Conservation (phyloP, 2,113 vertebrate species). For the Synchiropus splendidus region DNA sequence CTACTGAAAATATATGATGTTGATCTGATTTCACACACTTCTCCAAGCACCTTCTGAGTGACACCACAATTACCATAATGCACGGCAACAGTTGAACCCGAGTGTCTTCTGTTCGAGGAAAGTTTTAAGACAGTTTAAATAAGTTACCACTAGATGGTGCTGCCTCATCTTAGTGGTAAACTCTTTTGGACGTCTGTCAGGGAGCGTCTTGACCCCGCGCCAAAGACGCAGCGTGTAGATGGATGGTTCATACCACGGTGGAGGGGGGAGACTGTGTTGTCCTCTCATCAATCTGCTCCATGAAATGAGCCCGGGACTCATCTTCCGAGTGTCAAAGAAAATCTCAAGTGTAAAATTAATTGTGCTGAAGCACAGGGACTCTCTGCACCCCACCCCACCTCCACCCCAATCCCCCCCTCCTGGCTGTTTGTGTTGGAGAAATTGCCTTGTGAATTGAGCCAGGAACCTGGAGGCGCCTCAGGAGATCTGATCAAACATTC, state of each 20-base stretch:
- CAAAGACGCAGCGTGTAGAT: neutral
- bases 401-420: slow-evolving; percentile 4
- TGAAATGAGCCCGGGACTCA: slow-evolving; percentile 8
- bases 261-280: neutral
- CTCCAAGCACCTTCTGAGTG: too few species aligned
- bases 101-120: too few species aligned
- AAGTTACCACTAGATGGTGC: slow-evolving; percentile 33
- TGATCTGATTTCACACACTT: too few species aligned
- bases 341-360: too few species aligned
- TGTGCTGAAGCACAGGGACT: neutral
- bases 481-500: slow-evolving; percentile 19
- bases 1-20: too few species aligned
- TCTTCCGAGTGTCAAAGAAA: slow-evolving; percentile 2
- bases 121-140: neutral
- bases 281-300: slow-evolving; percentile 9
- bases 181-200: neutral
- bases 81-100: too few species aligned
- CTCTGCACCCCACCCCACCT: neutral
- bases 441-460: slow-evolving; percentile 11
- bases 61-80: too few species aligned
- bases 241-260: neutral
- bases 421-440: slow-evolving; percentile 30
- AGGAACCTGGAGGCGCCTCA: slow-evolving; percentile 17
- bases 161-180: slow-evolving; percentile 15
- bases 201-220: too few species aligned